Evolutionary conservation across 2,797 vertebrate species (phyloP).

Genomic region (Nyctalus aviator): DNA sequence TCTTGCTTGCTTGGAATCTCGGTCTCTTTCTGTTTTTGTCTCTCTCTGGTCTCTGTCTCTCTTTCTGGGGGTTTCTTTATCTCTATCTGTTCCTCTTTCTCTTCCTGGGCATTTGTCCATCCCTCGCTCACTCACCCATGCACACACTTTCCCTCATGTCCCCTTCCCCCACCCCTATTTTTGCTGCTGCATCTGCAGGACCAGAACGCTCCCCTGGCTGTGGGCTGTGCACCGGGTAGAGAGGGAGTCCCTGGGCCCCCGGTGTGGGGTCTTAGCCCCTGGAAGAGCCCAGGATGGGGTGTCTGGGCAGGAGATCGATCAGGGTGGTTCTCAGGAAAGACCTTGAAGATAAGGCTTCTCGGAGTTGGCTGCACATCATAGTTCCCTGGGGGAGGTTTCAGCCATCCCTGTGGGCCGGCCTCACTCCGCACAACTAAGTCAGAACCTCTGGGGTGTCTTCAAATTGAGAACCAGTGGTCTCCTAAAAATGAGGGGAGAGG

Average conservation of each 20-base stretch:
- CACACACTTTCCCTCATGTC: neutral
- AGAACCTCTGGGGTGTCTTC: neutral
- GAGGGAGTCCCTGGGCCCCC: neutral
- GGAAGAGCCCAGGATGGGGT: neutral
- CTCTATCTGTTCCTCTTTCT: neutral
- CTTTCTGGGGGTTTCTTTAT: neutral
- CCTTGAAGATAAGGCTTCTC: neutral
- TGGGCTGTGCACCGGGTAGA: neutral
- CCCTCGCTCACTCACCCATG: accelerated
- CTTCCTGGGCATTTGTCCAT: neutral
- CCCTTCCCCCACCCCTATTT: neutral
- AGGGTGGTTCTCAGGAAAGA: neutral
- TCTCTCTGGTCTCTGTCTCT: neutral
- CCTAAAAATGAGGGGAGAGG: neutral
- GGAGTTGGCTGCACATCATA: neutral
- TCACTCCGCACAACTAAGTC: neutral
- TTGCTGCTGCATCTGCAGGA: neutral
- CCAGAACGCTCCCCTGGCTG: neutral
- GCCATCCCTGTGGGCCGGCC: neutral
- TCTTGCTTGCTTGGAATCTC: neutral
- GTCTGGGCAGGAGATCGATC: neutral
- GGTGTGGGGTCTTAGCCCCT: neutral
- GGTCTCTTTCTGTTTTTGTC: neutral
- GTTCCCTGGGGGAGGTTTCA: neutral
- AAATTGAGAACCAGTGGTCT: neutral